A percentile compares a stretch with the other conserved stretches of the same genome.
phyloP scores from a whole-genome alignment of 1,140 invertebrate genomes.

The Trachymyrmex septentrionalis region DNA sequence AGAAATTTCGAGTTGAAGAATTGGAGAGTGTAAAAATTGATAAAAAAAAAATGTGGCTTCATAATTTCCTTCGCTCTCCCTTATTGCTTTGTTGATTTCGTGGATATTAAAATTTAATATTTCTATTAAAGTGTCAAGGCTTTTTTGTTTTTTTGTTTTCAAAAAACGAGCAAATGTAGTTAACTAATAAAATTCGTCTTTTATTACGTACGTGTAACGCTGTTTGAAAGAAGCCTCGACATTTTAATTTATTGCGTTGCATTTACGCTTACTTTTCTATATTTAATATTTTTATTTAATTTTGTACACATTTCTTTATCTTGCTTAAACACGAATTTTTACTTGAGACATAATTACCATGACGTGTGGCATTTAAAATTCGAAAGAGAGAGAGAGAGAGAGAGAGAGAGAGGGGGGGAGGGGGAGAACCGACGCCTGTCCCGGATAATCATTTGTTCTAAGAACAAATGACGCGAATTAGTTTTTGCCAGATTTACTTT shows the following conservation, averaged over 20 bases:
- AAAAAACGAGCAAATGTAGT: too few species aligned
- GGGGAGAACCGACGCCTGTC: neutral
- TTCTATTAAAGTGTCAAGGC: too few species aligned
- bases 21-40: neutral
- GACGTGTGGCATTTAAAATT: neutral
- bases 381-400: neutral
- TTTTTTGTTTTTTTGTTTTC: too few species aligned
- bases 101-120: neutral
- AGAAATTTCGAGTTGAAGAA: neutral
- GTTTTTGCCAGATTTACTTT: conserved; percentile 21
- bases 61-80: neutral
- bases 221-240: too few species aligned
- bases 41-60: neutral
- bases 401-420: too few species aligned
- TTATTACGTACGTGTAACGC: too few species aligned
- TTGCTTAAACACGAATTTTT: neutral
- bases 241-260: too few species aligned
- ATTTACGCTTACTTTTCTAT: too few species aligned
- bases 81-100: neutral
- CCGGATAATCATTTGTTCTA: neutral
- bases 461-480: conserved; percentile 8
- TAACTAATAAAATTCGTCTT: too few species aligned
- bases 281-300: neutral
- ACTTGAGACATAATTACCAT: neutral
- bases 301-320: neutral